Evolutionary conservation across 2,888 invertebrate genomes (phyloP).

Genomic region (Leptinotarsa peninsularis): DNA sequence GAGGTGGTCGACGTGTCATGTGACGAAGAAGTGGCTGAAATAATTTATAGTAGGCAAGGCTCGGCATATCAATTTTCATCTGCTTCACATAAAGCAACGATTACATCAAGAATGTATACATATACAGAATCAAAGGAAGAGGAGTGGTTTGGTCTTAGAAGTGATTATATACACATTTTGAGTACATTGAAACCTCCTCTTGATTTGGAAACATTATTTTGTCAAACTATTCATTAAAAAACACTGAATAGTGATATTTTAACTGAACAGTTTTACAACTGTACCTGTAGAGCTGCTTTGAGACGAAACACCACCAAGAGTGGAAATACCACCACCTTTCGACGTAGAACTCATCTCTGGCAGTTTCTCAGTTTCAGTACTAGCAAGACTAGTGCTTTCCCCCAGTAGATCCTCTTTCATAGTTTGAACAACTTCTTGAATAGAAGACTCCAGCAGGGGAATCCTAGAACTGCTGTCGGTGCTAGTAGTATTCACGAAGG

Average conservation of each 20-base stretch:
- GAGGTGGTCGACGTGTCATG: conserved; percentile 36
- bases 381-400: conserved; percentile 50
- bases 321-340: conserved; percentile 1
- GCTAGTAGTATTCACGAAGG: background rate
- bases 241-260: too few species aligned
- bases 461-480: background rate
- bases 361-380: conserved; percentile 65
- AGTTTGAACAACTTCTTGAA: conserved; percentile 62
- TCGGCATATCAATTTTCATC: too few species aligned
- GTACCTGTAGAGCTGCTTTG: conserved; percentile 12
- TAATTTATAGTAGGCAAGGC: background rate
- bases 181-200: too few species aligned
- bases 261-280: background rate
- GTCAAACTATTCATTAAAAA: too few species aligned
- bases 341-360: conserved; percentile 51
- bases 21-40: conserved; percentile 25
- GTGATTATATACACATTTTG: too few species aligned
- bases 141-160: too few species aligned
- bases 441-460: conserved; percentile 63
- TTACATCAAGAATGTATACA: too few species aligned
- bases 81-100: too few species aligned
- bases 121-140: too few species aligned
- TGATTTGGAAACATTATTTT: too few species aligned
- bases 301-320: background rate
- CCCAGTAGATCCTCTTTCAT: conserved; percentile 52